These are phyloP conservation scores for Chrysopa pallens DNA, from an alignment of 1,140 invertebrate species.

Conservation along the genomic window DNA sequence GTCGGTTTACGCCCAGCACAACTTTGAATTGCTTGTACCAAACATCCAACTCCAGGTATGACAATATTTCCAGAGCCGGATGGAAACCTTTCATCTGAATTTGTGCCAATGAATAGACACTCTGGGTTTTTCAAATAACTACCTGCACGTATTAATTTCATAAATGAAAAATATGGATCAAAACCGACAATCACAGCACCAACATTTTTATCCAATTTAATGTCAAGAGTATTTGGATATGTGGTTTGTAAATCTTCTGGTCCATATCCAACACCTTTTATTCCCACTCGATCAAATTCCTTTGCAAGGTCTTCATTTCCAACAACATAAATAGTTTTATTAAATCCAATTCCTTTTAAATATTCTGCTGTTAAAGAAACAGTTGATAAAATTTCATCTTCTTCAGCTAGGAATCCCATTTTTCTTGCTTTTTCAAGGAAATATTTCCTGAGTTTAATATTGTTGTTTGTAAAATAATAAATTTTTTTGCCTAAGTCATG, in stretches of 20 bases:
- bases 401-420: slow-evolving; percentile 51
- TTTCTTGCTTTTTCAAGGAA: slow-evolving; percentile 57
- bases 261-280: slow-evolving; percentile 54
- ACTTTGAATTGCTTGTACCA: slow-evolving; percentile 67
- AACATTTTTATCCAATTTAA: slow-evolving; percentile 45
- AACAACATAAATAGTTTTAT: slow-evolving; percentile 74
- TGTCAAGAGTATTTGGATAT: too few species aligned
- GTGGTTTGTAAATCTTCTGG: slow-evolving; percentile 16
- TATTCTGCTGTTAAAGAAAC: slow-evolving; percentile 68
- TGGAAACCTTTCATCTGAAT: slow-evolving; percentile 76
- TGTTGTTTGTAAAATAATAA: slow-evolving; percentile 90
- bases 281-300: slow-evolving; percentile 64
- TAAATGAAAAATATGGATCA: slow-evolving; percentile 79
- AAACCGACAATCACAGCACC: slow-evolving; percentile 88
- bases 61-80: slow-evolving; percentile 22
- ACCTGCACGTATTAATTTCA: slow-evolving; percentile 80
- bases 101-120: slow-evolving; percentile 78
- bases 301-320: slow-evolving; percentile 60
- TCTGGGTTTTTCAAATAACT: slow-evolving; percentile 61
- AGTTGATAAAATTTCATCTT: slow-evolving; percentile 70
- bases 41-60: slow-evolving; percentile 59
- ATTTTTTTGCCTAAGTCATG: slow-evolving; percentile 60
- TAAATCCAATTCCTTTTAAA: slow-evolving; percentile 50
- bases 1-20: slow-evolving; percentile 60
- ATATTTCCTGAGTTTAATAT: slow-evolving; percentile 65